Conservation (phyloP, 2,888 invertebrate species). For the Morinoia aosen region DNA sequence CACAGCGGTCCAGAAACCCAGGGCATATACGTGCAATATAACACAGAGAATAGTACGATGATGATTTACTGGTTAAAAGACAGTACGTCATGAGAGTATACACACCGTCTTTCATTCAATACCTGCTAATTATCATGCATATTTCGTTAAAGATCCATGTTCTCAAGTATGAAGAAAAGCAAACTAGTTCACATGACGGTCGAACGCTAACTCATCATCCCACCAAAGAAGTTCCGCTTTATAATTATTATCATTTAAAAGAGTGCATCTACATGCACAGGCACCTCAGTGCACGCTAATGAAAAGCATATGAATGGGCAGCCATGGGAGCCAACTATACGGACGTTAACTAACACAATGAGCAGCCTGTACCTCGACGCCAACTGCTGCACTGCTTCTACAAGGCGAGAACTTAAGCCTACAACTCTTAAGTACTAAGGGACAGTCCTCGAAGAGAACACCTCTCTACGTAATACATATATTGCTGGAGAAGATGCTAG, state of each 20-base stretch:
- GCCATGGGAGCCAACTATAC: neutral
- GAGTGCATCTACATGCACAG: neutral
- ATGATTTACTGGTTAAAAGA: neutral
- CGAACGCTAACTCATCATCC: too few species aligned
- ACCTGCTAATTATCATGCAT: neutral
- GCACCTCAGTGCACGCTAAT: neutral
- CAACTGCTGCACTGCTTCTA: neutral
- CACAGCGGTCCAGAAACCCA: neutral
- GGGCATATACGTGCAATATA: neutral
- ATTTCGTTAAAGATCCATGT: neutral
- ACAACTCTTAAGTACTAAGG: neutral
- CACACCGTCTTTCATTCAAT: neutral
- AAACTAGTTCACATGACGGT: neutral
- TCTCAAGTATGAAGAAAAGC: neutral
- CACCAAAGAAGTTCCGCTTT: neutral
- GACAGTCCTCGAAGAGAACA: neutral
- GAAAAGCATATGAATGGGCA: neutral
- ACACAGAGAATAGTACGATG: neutral
- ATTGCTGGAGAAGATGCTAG: too few species aligned
- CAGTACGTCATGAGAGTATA: neutral
- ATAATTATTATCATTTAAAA: neutral
- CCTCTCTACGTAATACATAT: too few species aligned
- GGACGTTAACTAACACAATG: neutral
- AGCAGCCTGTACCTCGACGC: neutral
- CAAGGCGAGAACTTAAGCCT: neutral